Evolutionary conservation across 2,797 vertebrate species (phyloP).

Genomic region (Pipistrellus kuhlii): DNA sequence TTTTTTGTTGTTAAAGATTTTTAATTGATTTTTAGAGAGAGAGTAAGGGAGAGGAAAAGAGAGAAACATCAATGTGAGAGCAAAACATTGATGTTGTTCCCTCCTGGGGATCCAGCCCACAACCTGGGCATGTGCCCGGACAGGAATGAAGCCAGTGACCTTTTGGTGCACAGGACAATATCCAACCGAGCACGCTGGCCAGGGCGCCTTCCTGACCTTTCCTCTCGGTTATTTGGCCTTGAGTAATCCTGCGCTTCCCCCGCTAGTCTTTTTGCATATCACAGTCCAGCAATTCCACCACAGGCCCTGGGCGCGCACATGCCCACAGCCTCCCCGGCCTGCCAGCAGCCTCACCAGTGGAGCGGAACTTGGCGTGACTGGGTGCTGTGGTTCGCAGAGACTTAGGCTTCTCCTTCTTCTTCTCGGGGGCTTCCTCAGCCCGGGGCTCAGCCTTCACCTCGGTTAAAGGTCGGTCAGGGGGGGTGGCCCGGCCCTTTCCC

Average conservation of each 20-base stretch:
- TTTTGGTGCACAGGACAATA: background rate
- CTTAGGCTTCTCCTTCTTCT: slow-evolving; percentile 95
- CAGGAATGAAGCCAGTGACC: background rate
- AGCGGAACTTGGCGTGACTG: slow-evolving; percentile 96
- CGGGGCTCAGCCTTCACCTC: slow-evolving; percentile 89
- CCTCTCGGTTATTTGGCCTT: background rate
- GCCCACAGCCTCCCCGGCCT: background rate
- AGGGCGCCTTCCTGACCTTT: background rate
- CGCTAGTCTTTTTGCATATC: background rate
- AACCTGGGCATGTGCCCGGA: background rate
- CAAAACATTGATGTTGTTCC: background rate
- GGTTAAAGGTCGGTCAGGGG: slow-evolving; percentile 83
- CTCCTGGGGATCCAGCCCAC: background rate
- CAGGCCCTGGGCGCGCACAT: background rate
- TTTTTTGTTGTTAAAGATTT: background rate
- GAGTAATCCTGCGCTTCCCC: background rate
- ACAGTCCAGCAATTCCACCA: background rate
- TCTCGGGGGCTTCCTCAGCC: slow-evolving; percentile 87
- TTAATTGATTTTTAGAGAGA: background rate
- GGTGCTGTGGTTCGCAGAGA: slow-evolving; percentile 93
- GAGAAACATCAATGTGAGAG: background rate
- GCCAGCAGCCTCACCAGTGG: slow-evolving; percentile 89
- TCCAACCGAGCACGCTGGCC: background rate
- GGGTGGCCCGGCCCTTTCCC: slow-evolving; percentile 83
- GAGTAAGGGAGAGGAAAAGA: background rate